Base-by-base conservation (phyloP, 2,888 invertebrate species). In the Myathropa florea region DNA sequence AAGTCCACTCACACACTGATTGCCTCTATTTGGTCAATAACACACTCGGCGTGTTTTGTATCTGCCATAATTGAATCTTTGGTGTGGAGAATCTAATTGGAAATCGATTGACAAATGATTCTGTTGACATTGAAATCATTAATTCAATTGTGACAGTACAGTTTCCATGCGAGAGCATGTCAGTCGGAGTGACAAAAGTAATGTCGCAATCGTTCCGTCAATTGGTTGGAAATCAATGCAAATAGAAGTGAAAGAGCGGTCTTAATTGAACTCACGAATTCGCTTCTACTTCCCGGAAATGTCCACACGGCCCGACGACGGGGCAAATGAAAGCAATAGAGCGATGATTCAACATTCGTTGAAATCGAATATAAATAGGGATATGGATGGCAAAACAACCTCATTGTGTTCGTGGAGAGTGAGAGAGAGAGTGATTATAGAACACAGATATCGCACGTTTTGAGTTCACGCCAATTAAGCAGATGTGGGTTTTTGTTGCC, bases 101-200 rank as follows among this genome's bases (percentile, higher is more conserved):
- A 72, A 59, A 78, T 33, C 46, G 39, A 71, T 71, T 82, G 82
- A 82, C 76, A 77, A 76, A 77, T 67, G 60, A 61, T 71, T 77
- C 60, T 36, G 33, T 71, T 82, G 82, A 76, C 82, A 82, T 82
- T 82, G 82, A 72, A 76, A 57, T 73, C 53, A 73, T 80, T 73
- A 73, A 80, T 80, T 67, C 67, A 55, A 73, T 80, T 73, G 72
- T 72, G 24, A 24, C 57, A 24, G 57, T 57, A 14, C 57, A 12
- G 33, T 4, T 2, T n/a, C n/a, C n/a, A n/a, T n/a, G n/a, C n/a
- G n/a, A n/a, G n/a, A 10, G 10, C 24, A 14, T 57, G 57, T 57
- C 24, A 14, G 57, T 23, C 57, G 53, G 23, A 18, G 28, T n/a
- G 10, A 65, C 24, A 65, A 23, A 36, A 23, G 7, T 7, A 46